Conservation (phyloP, 2,888 invertebrate species). For the Agrypnus murinus region DNA sequence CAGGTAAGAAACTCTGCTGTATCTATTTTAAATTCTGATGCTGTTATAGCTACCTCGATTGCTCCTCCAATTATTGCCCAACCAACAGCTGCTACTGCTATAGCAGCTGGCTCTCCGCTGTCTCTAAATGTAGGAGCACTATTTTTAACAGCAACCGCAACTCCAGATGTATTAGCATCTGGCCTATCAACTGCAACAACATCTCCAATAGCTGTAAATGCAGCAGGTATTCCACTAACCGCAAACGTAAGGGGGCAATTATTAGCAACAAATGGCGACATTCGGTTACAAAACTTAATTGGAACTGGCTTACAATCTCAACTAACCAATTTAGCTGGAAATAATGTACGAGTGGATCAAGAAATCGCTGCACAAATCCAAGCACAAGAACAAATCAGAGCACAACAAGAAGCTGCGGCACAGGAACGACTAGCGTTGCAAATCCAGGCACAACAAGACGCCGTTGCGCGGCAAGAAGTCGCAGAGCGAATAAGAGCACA, state of each 20-base stretch:
- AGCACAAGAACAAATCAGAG: conserved; percentile 6
- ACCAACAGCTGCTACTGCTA: neutral
- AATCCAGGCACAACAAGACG: neutral
- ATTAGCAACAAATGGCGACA: no score
- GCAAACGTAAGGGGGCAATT: no score
- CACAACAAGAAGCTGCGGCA: conserved; percentile 3
- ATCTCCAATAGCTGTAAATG: neutral
- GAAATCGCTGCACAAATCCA: conserved; percentile 4
- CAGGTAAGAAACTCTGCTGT: conserved; percentile 45
- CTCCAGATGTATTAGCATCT: neutral
- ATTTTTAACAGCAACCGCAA: neutral
- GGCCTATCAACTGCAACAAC: neutral
- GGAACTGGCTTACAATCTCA: neutral
- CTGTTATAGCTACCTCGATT: conserved; percentile 3
- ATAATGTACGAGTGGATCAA: neutral
- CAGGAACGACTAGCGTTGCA: neutral
- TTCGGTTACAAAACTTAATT: conserved; percentile 2
- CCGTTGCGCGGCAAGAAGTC: neutral
- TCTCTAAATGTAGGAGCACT: neutral
- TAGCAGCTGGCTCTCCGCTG: no score
- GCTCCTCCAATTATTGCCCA: conserved; percentile 21
- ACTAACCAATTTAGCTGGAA: neutral
- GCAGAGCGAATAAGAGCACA: neutral
- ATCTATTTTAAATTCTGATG: conserved; percentile 1
- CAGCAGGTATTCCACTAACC: neutral